Base-by-base conservation (phyloP, 2,797 vertebrate species). In the Bovichtus diacanthus region DNA sequence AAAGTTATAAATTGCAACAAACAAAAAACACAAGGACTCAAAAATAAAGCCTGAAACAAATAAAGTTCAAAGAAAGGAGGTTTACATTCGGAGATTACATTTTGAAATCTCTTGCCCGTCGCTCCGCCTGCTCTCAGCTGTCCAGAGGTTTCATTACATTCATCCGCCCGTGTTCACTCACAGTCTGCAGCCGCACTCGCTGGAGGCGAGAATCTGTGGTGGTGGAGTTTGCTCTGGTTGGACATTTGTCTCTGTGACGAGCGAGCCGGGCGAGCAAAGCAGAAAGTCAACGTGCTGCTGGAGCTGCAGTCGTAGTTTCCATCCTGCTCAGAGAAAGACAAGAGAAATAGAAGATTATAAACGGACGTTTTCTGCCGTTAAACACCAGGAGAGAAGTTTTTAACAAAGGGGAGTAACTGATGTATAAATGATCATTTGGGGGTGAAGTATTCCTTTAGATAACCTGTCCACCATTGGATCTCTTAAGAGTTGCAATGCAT, bases 201-300 rank as follows among this genome's bases (percentile, higher is more conserved):
- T 1, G 91, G 86, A 81, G 93, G 81, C 46, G 92, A 77, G 82
- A 87, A 77, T 53, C 96, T 96, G 0, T 86, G 67, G 41, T 94
- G 90, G 54, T 94, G 96, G 75, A 95, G 92, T 91, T 95, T 97
- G 94, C 95, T 96, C 78, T 95, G 96, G 87, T 90, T 93, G 3
- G 95, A 95, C 16, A 95, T 90, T 44, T 96, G 96, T 69, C 95
- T 95, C 71, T 92, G 19, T 3, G 90, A 60, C 29, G 95, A 94
- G 76, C 97, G 96, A 68, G 97, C 96, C 0, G 97, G 91, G 60
- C 97, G 96, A 62, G 97, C 90, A 2, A 99, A 99, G 92, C 98
- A 99, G 92, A 97, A 98, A 51, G 97, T 93, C 87, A 98, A 92
- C 5, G 97, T 90, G 89, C 96, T 89, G 88, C 96, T 94, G 80